Evolutionary conservation across 2,113 vertebrate species (phyloP).

Genomic region (Excalfactoria chinensis): DNA sequence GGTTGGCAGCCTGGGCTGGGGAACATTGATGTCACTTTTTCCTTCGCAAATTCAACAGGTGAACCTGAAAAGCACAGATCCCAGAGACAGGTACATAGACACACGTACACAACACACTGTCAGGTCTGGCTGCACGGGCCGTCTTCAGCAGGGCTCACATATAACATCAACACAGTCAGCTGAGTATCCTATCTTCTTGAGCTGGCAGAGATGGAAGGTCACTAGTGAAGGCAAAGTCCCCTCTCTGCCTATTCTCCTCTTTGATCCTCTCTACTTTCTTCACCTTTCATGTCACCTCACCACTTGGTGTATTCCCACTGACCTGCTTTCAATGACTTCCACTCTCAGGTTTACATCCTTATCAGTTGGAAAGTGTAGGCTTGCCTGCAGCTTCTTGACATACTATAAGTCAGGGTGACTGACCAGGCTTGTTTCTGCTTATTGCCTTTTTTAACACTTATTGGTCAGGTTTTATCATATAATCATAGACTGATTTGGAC

Average conservation of each 20-base stretch:
- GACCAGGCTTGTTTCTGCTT: not conserved
- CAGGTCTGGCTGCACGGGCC: accelerated
- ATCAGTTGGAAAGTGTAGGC: not conserved
- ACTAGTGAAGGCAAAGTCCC: not conserved
- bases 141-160: not conserved
- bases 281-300: not conserved
- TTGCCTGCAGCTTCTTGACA: not conserved
- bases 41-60: not conserved
- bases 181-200: accelerated
- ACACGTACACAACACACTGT: not conserved
- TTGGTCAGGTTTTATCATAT: not conserved
- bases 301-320: not conserved
- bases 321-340: not conserved
- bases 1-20: not conserved
- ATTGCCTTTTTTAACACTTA: not conserved
- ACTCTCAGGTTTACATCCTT: not conserved
- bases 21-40: not conserved
- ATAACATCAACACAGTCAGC: not conserved
- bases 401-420: not conserved
- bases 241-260: not conserved
- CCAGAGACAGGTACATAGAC: not conserved
- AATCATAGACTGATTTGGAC: too few relatives aligned
- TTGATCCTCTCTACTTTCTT: not conserved
- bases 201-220: not conserved
- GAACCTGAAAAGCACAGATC: not conserved